Percentiles rank a stretch among this genome's conserved stretches.
Conservation (phyloP, 2,888 invertebrate species). For the Pilophorus perplexus region DNA sequence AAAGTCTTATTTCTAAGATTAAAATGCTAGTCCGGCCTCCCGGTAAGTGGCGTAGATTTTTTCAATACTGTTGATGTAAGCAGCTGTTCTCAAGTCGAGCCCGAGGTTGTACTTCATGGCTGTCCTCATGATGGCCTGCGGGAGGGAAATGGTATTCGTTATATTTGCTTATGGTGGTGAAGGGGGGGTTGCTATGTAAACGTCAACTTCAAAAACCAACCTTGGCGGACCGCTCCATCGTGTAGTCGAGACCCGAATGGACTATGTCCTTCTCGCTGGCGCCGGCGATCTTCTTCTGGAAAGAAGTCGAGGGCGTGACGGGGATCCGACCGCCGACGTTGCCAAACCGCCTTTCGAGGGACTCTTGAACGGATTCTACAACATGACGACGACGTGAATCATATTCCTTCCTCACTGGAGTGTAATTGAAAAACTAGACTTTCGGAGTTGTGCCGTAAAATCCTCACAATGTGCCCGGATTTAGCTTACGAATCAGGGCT, state of each 20-base stretch:
- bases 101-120: constrained; percentile 90
- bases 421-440: too few relatives aligned
- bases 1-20: constrained; percentile 52
- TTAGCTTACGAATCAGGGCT: too few relatives aligned
- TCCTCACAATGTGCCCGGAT: too few relatives aligned
- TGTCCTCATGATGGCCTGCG: constrained; percentile 89
- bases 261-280: constrained; percentile 98
- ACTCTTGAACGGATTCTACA: constrained; percentile 94
- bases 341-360: constrained; percentile 89
- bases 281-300: constrained; percentile 83
- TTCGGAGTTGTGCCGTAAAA: too few relatives aligned
- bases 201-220: too few relatives aligned
- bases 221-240: constrained; percentile 94
- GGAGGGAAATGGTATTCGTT: too few relatives aligned
- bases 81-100: constrained; percentile 92
- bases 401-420: too few relatives aligned
- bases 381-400: too few relatives aligned
- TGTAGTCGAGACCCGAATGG: constrained; percentile 96
- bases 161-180: too few relatives aligned
- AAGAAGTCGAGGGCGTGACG: constrained; percentile 81
- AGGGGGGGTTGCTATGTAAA: too few relatives aligned
- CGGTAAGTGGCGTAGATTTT: constrained; percentile 95
- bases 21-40: constrained; percentile 92
- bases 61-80: constrained; percentile 92
- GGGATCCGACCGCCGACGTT: constrained; percentile 88